Evolutionary conservation across 2,797 vertebrate species (phyloP).

Genomic region (Garrulus glandarius): DNA sequence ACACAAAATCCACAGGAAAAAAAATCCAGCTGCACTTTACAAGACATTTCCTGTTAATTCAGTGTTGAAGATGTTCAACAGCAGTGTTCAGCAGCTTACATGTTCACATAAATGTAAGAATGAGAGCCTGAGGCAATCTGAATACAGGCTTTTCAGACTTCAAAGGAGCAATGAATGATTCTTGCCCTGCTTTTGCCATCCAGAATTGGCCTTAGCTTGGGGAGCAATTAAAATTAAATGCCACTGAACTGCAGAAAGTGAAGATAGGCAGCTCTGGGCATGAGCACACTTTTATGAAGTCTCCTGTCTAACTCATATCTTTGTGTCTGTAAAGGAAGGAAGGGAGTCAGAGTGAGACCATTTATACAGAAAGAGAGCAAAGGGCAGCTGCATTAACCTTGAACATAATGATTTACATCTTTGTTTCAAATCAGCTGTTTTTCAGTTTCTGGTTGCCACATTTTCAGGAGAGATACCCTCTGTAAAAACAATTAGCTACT

Average conservation of each 20-base stretch:
- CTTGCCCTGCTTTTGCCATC: conserved; percentile 73
- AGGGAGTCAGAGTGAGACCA: neutral
- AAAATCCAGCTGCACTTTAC: neutral
- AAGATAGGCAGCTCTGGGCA: conserved; percentile 67
- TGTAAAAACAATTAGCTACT: neutral
- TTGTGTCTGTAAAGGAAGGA: neutral
- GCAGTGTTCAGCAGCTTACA: conserved; percentile 50
- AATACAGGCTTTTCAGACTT: conserved; percentile 77
- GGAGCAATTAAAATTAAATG: conserved; percentile 86
- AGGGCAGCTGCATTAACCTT: conserved; percentile 18
- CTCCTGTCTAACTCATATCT: conserved; percentile 54
- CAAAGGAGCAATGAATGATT: conserved; percentile 74
- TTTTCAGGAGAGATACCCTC: neutral
- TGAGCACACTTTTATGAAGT: conserved; percentile 55
- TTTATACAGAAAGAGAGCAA: neutral
- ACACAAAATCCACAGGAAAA: conserved; percentile 8
- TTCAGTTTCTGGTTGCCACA: neutral
- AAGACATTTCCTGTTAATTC: conserved; percentile 41
- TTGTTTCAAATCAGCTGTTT: neutral
- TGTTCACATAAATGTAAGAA: conserved; percentile 70
- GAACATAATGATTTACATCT: neutral
- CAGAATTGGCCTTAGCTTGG: conserved; percentile 78
- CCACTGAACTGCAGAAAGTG: conserved; percentile 72
- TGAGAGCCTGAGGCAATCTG: conserved; percentile 75
- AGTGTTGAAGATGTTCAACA: conserved; percentile 28